These are phyloP conservation scores for Huso huso DNA, from an alignment of 2,797 vertebrate genomes.

Conservation along the genomic window DNA sequence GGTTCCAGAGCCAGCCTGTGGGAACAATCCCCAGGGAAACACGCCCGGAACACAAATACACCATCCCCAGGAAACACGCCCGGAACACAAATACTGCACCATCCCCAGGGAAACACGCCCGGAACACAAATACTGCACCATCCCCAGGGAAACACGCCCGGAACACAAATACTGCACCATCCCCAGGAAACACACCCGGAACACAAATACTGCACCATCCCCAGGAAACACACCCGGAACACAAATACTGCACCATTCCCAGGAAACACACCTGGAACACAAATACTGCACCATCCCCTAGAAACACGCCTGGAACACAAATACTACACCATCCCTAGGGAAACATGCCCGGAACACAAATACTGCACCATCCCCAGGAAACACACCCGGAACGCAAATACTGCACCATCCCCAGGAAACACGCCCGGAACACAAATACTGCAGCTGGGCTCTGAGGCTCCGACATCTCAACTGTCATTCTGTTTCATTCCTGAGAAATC, in stretches of 20 bases:
- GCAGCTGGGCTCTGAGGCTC: no score
- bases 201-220: no score
- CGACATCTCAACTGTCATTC: no score
- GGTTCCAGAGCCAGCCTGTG: not conserved
- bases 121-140: not conserved
- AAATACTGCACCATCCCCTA: no score
- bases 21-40: slow-evolving; percentile 19
- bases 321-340: no score
- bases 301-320: slow-evolving; percentile 11
- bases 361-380: not conserved
- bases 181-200: no score
- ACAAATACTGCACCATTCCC: slow-evolving; percentile 4
- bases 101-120: slow-evolving; percentile 24
- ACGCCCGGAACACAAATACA: slow-evolving; percentile 17
- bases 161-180: not conserved
- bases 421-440: no score
- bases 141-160: not conserved
- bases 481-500: no score
- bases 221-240: no score
- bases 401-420: slow-evolving; percentile 17
- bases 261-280: slow-evolving; percentile 21
- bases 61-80: not conserved
- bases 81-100: no score
- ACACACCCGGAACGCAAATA: not conserved
- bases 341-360: no score